Conservation (phyloP, 2,888 invertebrate genomes). For the Embidobia sp. region DNA sequence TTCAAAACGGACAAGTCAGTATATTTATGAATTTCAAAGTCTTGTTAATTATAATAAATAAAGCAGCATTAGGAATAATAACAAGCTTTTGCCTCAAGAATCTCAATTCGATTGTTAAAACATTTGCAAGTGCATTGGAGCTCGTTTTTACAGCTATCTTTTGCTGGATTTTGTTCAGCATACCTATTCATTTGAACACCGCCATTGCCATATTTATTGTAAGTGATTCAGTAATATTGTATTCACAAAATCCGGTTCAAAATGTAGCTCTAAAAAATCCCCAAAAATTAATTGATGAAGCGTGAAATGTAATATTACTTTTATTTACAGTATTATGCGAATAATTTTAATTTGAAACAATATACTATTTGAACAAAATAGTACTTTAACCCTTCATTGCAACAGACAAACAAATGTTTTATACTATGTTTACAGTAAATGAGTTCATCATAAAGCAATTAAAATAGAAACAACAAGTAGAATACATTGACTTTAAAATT, state of each 20-base stretch:
- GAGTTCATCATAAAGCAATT: too few relatives aligned
- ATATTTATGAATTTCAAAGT: constrained; percentile 87
- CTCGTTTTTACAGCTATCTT: constrained; percentile 94
- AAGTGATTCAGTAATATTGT: constrained; percentile 91
- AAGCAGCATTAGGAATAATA: constrained; percentile 94
- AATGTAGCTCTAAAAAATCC: constrained; percentile 68
- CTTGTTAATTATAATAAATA: constrained; percentile 92
- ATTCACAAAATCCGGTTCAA: constrained; percentile 93
- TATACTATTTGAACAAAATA: too few relatives aligned
- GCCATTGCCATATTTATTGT: constrained; percentile 91
- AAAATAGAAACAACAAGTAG: too few relatives aligned
- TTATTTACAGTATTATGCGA: too few relatives aligned
- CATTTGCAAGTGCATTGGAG: constrained; percentile 96
- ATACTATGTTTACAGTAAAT: too few relatives aligned
- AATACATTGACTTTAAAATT: too few relatives aligned
- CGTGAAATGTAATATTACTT: too few relatives aligned
- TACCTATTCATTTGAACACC: constrained; percentile 92
- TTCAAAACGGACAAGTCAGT: too few relatives aligned
- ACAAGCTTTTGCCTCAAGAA: constrained; percentile 96
- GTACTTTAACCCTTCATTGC: too few relatives aligned
- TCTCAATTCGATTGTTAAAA: constrained; percentile 96
- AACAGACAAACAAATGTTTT: too few relatives aligned
- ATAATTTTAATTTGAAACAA: too few relatives aligned
- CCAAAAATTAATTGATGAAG: too few relatives aligned
- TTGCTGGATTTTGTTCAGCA: constrained; percentile 92